These are phyloP conservation scores for Polypterus bichir DNA, from an alignment of 2,113 vertebrate genomes.

Conservation along the genomic window DNA sequence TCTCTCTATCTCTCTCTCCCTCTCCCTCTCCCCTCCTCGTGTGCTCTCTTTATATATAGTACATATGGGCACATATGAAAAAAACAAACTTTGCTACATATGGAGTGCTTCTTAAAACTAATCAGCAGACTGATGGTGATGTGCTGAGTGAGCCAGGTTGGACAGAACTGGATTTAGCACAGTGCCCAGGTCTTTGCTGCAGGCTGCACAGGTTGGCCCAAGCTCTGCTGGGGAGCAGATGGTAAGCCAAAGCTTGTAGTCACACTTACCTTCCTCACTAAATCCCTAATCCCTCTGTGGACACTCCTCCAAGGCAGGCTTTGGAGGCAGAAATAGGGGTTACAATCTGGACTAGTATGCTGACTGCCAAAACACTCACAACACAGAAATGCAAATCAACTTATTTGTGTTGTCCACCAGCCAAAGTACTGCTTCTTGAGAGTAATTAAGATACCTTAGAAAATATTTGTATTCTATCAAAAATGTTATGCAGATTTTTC, in stretches of 20 bases:
- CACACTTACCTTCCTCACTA: slow-evolving; percentile 99
- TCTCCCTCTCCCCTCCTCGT: too few relatives aligned
- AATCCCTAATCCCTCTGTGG: slow-evolving; percentile 99
- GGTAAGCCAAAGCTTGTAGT: slow-evolving; percentile 99
- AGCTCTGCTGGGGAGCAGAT: slow-evolving; percentile 98
- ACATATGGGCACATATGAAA: slow-evolving; percentile 18
- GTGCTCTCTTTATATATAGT: neutral
- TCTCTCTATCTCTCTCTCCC: too few relatives aligned
- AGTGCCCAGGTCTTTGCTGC: slow-evolving; percentile 97
- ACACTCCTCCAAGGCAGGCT: slow-evolving; percentile 98
- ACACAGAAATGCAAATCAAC: slow-evolving; percentile 99
- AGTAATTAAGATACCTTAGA: slow-evolving; percentile 99
- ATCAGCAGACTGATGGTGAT: slow-evolving; percentile 98
- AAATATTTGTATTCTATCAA: slow-evolving; percentile 68
- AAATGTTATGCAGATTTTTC: slow-evolving; percentile 33
- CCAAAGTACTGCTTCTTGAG: slow-evolving; percentile 90
- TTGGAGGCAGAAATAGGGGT: slow-evolving; percentile 97
- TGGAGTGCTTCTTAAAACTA: slow-evolving; percentile 96
- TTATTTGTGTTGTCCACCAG: slow-evolving; percentile 95
- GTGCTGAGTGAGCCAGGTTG: slow-evolving; percentile 89
- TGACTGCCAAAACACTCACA: slow-evolving; percentile 96
- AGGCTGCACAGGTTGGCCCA: slow-evolving; percentile 98
- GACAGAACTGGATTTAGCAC: slow-evolving; percentile 80
- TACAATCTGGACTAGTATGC: slow-evolving; percentile 95
- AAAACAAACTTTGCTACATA: slow-evolving; percentile 96